phyloP scores from a whole-genome alignment of 2,113 vertebrate species.

The Orycteropus afer region DNA sequence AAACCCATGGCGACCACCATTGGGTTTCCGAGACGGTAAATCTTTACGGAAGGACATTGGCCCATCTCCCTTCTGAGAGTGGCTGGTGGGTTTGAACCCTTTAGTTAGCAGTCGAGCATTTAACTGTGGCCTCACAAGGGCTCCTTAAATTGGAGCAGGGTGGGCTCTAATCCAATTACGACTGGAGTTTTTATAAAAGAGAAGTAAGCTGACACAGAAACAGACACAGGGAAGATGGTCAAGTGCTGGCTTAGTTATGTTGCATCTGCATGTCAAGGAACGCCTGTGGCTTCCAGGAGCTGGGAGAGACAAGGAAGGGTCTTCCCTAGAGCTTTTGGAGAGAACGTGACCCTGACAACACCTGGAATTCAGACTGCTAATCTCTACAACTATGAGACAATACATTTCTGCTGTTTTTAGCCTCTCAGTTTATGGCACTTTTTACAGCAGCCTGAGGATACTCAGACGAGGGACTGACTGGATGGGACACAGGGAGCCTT shows the following conservation, averaged over 20 bases:
- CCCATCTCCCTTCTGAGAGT: too few relatives aligned
- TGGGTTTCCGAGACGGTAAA: too few relatives aligned
- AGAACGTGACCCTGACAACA: rapidly evolving
- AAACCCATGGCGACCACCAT: too few relatives aligned
- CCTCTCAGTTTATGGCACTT: background rate
- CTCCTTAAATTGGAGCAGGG: too few relatives aligned
- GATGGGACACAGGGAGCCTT: background rate
- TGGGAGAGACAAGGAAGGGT: background rate
- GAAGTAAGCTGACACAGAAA: background rate
- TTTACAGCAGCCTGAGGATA: background rate
- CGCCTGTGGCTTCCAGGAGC: rapidly evolving
- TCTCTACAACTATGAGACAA: background rate
- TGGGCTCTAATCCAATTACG: too few relatives aligned
- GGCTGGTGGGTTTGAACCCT: too few relatives aligned
- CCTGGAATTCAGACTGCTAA: background rate
- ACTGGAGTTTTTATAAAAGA: background rate
- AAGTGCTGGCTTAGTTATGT: too few relatives aligned
- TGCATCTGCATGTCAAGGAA: background rate
- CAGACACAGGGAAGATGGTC: too few relatives aligned
- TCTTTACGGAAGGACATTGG: too few relatives aligned
- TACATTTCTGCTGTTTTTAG: background rate
- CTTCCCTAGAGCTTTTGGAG: too few relatives aligned
- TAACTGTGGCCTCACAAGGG: too few relatives aligned
- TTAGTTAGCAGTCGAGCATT: too few relatives aligned
- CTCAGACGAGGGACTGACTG: background rate